phyloP scores from a whole-genome alignment of 2,888 invertebrate genomes.

The Myathropa florea region DNA sequence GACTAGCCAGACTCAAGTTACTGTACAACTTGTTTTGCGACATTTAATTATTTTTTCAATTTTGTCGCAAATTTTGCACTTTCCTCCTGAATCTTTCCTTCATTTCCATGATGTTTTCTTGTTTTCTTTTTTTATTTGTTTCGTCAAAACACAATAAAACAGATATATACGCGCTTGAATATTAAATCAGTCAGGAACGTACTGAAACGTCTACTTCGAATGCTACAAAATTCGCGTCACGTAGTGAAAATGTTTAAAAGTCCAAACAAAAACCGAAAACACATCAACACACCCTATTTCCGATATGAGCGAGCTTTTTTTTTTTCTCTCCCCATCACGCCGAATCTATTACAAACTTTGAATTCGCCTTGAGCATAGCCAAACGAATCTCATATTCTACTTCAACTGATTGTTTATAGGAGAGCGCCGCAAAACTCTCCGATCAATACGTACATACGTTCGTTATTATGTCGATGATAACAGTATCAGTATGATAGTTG shows the following conservation, averaged over 20 bases:
- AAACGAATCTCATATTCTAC: conserved; percentile 13
- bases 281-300: not conserved
- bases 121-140: too few relatives aligned
- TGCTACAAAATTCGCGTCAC: not conserved
- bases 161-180: not conserved
- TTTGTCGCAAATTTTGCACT: too few relatives aligned
- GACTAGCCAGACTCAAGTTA: too few relatives aligned
- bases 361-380: conserved; percentile 9
- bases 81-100: too few relatives aligned
- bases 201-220: not conserved
- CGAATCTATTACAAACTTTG: conserved; percentile 10
- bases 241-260: not conserved
- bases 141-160: too few relatives aligned
- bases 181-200: not conserved
- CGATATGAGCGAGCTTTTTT: conserved; percentile 13
- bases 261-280: not conserved
- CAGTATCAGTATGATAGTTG: conserved; percentile 4
- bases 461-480: not conserved
- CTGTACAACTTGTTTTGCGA: too few relatives aligned
- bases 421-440: not conserved
- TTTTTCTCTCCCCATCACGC: not conserved
- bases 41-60: too few relatives aligned
- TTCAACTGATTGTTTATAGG: conserved; percentile 13
- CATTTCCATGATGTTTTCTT: too few relatives aligned
- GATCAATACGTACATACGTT: not conserved